Evolutionary conservation across 2,888 invertebrate genomes (phyloP), one percentile per base, ranked within the genome.

Genomic region (Stomorhina lunata): DNA sequence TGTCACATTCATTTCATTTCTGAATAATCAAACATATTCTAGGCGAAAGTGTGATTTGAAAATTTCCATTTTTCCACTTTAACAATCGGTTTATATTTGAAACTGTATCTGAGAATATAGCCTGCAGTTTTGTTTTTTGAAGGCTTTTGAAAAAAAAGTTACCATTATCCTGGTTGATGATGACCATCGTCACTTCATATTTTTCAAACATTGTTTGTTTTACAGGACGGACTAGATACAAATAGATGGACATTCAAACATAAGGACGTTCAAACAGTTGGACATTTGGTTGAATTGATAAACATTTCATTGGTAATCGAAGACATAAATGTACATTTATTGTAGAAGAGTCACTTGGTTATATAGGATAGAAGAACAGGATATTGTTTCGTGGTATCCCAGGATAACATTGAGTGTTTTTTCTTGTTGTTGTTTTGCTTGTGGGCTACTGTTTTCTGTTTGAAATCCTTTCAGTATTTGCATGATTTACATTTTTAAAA

Each of bases 161-260:
- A 27, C 29, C 69, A n/a, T 22, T 40, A 20, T 65, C 65, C n/a
- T n/a, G n/a, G n/a, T n/a, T n/a, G n/a, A n/a, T n/a, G n/a, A 15
- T 53, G 37, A 59, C 63, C 80, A 65, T 80, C 80, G 65, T 65
- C 75, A 80, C 80, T 75, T 75, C 48, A 80, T 68, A 72, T 66
- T 32, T 50, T 66, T 12, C 40, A 12, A 5, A 32, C 10, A 53
- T 48, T 55, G 68, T 75, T 63, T 55, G 50, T 29, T 29, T 59
- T 73, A 40, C 29, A 32, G 57, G 20, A 22, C 20, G 15, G 25
- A 10, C 12, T 37, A 53, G 3, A 17, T 32, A 12, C 32, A 15
- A 7, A 29, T 12, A 50, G 25, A n/a, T n/a, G n/a, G 9, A 50
- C 22, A 20, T 9, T 2, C 7, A 50, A 2, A 50, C 17, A 15